Percentiles rank a stretch among this genome's conserved stretches.
phyloP scores from a whole-genome alignment of 2,113 vertebrate species.

The Podarcis muralis region DNA sequence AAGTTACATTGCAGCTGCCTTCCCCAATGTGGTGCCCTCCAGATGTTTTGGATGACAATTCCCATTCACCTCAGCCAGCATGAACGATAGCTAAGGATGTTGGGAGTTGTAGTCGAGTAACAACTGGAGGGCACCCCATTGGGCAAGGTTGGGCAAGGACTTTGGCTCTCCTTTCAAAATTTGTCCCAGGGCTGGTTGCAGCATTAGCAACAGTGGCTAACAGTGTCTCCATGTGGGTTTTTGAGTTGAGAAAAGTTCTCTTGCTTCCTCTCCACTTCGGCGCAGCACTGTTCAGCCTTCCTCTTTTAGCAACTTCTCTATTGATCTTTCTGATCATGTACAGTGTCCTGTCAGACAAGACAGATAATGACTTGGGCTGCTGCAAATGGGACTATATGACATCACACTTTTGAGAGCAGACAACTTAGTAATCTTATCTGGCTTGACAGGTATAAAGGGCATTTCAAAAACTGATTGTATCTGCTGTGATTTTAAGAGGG shows the following conservation, averaged over 20 bases:
- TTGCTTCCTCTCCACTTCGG: background rate
- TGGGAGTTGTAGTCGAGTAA: no score
- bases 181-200: background rate
- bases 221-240: background rate
- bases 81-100: no score
- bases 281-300: background rate
- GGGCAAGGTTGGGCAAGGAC: no score
- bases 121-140: no score
- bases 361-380: constrained; percentile 65
- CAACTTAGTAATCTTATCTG: constrained; percentile 71
- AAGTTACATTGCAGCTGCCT: background rate
- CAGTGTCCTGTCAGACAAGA: constrained; percentile 63
- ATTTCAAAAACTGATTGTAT: constrained; percentile 73
- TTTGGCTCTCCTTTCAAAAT: background rate
- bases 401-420: constrained; percentile 69
- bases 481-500: constrained; percentile 66
- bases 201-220: background rate
- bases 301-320: constrained; percentile 27
- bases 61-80: no score
- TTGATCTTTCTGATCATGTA: constrained; percentile 66
- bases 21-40: no score
- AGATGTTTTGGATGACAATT: no score
- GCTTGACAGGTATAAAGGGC: constrained; percentile 73
- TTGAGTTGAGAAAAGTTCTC: background rate
- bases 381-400: constrained; percentile 71